Percentiles rank a stretch among this genome's conserved stretches.
Evolutionary conservation across 23 tunicate genomes (phyloP).

Genomic region (Clavelina lepadiformis): DNA sequence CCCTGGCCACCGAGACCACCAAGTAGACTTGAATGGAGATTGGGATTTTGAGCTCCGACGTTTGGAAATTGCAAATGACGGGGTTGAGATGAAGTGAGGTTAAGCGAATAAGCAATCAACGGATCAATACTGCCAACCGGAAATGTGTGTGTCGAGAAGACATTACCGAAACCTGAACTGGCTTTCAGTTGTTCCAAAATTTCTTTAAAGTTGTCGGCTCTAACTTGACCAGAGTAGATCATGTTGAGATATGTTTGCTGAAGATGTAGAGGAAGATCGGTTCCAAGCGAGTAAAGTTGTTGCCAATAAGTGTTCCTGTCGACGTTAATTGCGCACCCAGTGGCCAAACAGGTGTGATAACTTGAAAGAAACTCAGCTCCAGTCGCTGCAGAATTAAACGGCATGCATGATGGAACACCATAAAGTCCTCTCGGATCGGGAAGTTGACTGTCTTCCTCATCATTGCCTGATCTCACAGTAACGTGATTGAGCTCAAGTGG

Average conservation of each 20-base stretch:
- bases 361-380: slow-evolving; percentile 24
- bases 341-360: slow-evolving; percentile 57
- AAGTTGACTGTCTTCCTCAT: not conserved
- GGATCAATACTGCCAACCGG: too few species aligned
- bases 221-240: slow-evolving; percentile 45
- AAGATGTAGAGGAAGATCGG: not conserved
- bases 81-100: too few species aligned
- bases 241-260: slow-evolving; percentile 8
- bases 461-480: slow-evolving; percentile 46
- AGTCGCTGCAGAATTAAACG: slow-evolving; percentile 16
- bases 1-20: too few species aligned
- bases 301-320: not conserved
- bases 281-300: slow-evolving; percentile 1
- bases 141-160: too few species aligned
- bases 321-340: slow-evolving; percentile 59
- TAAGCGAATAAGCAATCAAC: not conserved
- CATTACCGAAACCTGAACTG: not conserved
- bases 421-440: not conserved
- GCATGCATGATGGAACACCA: slow-evolving; percentile 57
- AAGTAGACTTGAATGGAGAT: too few species aligned
- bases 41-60: too few species aligned
- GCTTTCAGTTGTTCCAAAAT: slow-evolving; percentile 5
- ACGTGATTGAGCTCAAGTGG: slow-evolving; percentile 30
- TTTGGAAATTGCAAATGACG: too few species aligned
- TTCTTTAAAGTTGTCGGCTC: slow-evolving; percentile 67